Evolutionary conservation across 2,113 vertebrate genomes (phyloP).

Genomic region (Aptenodytes forsteri): DNA sequence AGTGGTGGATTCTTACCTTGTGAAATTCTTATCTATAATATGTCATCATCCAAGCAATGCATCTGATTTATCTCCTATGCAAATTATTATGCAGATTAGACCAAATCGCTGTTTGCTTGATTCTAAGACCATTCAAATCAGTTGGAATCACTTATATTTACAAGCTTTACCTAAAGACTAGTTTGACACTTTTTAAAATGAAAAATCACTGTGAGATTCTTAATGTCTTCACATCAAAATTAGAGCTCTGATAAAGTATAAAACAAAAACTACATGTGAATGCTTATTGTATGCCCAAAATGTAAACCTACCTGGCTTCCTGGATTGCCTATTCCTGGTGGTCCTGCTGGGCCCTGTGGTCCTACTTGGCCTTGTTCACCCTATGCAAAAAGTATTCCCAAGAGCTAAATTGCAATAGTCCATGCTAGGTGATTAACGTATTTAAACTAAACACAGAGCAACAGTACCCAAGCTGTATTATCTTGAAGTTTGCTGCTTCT

Average conservation of each 20-base stretch:
- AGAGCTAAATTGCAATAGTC: background rate
- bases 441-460: background rate
- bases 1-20: background rate
- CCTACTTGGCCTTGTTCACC: conserved; percentile 80
- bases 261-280: background rate
- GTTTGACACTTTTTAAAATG: background rate
- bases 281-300: background rate
- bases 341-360: conserved; percentile 74
- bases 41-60: background rate
- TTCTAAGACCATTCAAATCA: background rate
- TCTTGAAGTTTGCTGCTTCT: background rate
- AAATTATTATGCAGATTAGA: background rate
- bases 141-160: background rate
- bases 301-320: conserved; percentile 56
- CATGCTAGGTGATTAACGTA: background rate
- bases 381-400: conserved; percentile 50
- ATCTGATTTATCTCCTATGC: background rate
- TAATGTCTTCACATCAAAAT: background rate
- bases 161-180: background rate
- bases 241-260: background rate
- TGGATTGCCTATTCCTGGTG: conserved; percentile 59
- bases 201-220: background rate
- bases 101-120: background rate
- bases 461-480: background rate
- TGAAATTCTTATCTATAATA: background rate